A percentile compares a stretch with the other conserved stretches of the same genome.
Evolutionary conservation across 2,113 vertebrate species (phyloP).

Genomic region (Menura novaehollandiae): DNA sequence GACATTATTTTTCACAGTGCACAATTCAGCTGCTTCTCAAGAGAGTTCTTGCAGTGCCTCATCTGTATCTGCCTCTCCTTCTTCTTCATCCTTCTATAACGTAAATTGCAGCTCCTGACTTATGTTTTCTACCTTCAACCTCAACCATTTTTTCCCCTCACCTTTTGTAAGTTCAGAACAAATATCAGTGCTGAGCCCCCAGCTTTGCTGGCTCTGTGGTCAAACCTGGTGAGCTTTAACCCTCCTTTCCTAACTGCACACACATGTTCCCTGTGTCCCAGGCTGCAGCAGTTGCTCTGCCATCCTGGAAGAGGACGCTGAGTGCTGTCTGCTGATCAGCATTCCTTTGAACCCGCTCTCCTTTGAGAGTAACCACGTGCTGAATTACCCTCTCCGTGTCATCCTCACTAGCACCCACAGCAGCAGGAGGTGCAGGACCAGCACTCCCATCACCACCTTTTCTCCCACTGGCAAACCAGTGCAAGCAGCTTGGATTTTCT

Average conservation of each 20-base stretch:
- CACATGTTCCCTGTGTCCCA: neutral
- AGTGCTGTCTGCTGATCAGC: neutral
- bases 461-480: neutral
- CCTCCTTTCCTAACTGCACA: neutral
- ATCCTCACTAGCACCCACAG: neutral
- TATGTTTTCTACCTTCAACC: neutral
- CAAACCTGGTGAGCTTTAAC: neutral
- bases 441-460: neutral
- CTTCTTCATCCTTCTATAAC: neutral
- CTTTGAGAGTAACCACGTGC: neutral
- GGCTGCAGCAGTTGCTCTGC: neutral
- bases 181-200: neutral
- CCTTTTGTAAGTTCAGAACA: neutral
- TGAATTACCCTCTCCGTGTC: neutral
- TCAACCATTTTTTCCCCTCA: neutral
- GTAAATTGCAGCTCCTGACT: neutral
- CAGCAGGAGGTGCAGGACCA: neutral
- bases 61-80: neutral
- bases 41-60: neutral
- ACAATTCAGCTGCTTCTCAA: neutral
- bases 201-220: neutral
- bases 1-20: neutral
- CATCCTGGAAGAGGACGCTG: neutral
- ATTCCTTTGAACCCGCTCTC: neutral
- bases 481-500: neutral